These are phyloP conservation scores for Drosophila rellima DNA, from an alignment of 2,888 invertebrate species.

Conservation along the genomic window DNA sequence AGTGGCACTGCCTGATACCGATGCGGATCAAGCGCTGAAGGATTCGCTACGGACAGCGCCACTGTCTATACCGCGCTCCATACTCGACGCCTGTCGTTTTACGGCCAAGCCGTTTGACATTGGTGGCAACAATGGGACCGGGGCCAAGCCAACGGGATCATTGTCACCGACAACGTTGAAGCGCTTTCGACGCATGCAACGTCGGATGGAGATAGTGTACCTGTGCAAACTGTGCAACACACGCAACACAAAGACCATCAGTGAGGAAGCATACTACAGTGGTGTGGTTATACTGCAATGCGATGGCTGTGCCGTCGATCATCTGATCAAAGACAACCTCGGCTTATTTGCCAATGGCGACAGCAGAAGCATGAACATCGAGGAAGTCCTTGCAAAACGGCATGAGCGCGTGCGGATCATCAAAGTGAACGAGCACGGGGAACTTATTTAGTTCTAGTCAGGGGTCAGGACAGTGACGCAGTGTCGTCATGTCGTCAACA, in stretches of 20 bases:
- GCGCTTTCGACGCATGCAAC: constrained; percentile 77
- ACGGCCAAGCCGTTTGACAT: constrained; percentile 69
- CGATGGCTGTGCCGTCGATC: constrained; percentile 84
- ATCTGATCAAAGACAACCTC: constrained; percentile 83
- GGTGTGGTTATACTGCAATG: constrained; percentile 84
- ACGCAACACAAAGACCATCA: constrained; percentile 82
- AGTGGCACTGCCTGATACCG: constrained; percentile 50
- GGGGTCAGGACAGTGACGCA: constrained; percentile 38
- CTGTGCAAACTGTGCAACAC: constrained; percentile 84
- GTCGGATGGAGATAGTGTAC: constrained; percentile 82
- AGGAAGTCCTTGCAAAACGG: constrained; percentile 80
- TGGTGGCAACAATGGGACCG: constrained; percentile 21
- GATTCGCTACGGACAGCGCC: constrained; percentile 51
- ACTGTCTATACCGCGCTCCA: constrained; percentile 76
- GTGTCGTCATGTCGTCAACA: constrained; percentile 44
- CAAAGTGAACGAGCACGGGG: constrained; percentile 83
- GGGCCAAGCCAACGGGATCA: constrained; percentile 56
- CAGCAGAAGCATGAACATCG: constrained; percentile 73
- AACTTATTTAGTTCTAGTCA: constrained; percentile 81
- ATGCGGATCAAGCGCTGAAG: constrained; percentile 52
- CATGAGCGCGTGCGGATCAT: constrained; percentile 78
- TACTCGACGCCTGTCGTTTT: constrained; percentile 78
- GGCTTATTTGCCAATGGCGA: constrained; percentile 81
- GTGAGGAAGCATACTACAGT: constrained; percentile 82
- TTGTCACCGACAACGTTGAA: constrained; percentile 80